Base-by-base conservation (phyloP, 2,888 invertebrate genomes). In the Arenicola marina region DNA sequence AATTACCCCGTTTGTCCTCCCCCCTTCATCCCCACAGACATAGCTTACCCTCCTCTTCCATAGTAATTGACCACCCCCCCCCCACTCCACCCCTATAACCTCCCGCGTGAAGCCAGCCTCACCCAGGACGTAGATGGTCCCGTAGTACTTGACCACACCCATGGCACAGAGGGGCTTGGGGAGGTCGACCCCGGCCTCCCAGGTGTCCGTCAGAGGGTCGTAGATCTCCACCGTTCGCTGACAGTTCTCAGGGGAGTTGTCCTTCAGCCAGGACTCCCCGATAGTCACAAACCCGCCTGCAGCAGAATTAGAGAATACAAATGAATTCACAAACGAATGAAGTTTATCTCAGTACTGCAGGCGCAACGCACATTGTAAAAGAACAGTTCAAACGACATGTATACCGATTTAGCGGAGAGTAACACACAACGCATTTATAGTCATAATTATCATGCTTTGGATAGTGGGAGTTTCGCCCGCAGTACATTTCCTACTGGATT, bases 211-310 rank as follows among this genome's bases (percentile, higher is more conserved):
- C 15, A 74, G 75, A 0, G 92, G 91, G 82, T 92, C 90, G 76
- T 92, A 93, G 7, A 91, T 89, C 83, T 93, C 93, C 21, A 93
- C 91, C 0, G 91, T 89, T 2, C 89, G 88, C n/a, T 93, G 85
- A 84, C 62, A 58, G 43, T 64, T 66, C 57, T 67, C 66, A 7
- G 68, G 68, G 4, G 59, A 63, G 33, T 62, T 66, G 51, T 66
- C 63, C 33, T 61, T 61, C 7, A 66, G 28, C 68, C 68, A 66
- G 21, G 66, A 61, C 4, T 68, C 68, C 21, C 61, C 64, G 32
- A 68, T 55, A 15, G 56, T 59, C 4, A 59, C 66, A 56, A 68
- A 66, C 1, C 68, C 68, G 53, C 68, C 68, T 68, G 58, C 21
- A 57, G 32, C 4, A 33, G 31, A n/a, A 56, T 18, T 11, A 31